These are phyloP conservation scores for Netelia inedita DNA, from an alignment of 2,888 invertebrate genomes.

Conservation along the genomic window DNA sequence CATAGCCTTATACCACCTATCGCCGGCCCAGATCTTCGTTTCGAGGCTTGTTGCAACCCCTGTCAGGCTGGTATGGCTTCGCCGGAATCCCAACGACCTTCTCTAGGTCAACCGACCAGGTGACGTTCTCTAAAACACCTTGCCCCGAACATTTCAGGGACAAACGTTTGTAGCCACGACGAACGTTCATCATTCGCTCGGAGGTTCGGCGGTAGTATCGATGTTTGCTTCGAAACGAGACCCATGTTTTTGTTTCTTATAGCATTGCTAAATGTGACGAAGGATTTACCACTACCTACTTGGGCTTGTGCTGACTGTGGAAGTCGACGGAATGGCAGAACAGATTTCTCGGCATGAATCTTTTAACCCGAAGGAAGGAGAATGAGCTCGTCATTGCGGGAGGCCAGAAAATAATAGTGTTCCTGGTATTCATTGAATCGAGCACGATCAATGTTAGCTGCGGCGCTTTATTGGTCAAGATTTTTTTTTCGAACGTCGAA, in stretches of 20 bases:
- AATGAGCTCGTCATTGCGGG: not conserved
- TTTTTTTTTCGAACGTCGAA: constrained; percentile 9
- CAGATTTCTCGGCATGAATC: not conserved
- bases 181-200: not conserved
- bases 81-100: constrained; percentile 29
- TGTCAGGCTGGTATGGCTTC: not conserved
- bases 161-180: not conserved
- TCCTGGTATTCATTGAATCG: not conserved
- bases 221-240: not conserved
- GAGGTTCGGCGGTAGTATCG: constrained; percentile 9
- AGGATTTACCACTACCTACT: too few species aligned
- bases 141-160: constrained; percentile 27
- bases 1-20: constrained; percentile 64
- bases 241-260: too few species aligned
- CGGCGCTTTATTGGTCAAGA: not conserved
- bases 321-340: not conserved
- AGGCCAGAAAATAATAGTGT: not conserved
- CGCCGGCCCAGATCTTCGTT: constrained; percentile 75
- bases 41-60: constrained; percentile 3
- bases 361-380: not conserved
- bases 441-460: not conserved
- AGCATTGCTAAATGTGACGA: too few species aligned
- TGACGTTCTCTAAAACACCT: constrained; percentile 29
- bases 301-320: too few species aligned
- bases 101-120: constrained; percentile 73